phyloP scores from a whole-genome alignment of 1,140 invertebrate genomes.

The Drosophila baimaii region DNA sequence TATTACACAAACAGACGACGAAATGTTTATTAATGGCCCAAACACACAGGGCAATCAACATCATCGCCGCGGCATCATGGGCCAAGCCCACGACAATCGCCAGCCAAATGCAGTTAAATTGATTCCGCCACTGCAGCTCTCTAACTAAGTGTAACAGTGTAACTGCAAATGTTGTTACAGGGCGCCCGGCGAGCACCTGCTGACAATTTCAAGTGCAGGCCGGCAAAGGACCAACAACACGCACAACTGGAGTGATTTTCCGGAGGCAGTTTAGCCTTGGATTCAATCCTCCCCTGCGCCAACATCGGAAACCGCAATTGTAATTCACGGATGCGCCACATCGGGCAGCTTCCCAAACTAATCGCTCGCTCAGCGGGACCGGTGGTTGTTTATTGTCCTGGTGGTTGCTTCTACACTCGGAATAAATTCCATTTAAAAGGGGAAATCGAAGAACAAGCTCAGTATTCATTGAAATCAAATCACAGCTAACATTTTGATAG shows the following conservation, averaged over 20 bases:
- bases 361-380: conserved; percentile 71
- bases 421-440: not conserved
- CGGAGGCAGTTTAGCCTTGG: conserved; percentile 9
- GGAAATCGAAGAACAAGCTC: no score
- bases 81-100: conserved; percentile 26
- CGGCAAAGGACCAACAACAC: conserved; percentile 64
- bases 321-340: conserved; percentile 78
- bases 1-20: conserved; percentile 78
- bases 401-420: conserved; percentile 40
- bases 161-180: conserved; percentile 69
- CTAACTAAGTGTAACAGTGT: conserved; percentile 51
- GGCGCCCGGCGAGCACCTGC: conserved; percentile 80
- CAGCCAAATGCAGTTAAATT: conserved; percentile 69
- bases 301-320: conserved; percentile 74
- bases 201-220: conserved; percentile 84
- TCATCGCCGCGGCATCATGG: conserved; percentile 26
- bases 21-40: conserved; percentile 81
- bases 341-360: conserved; percentile 77
- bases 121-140: conserved; percentile 55
- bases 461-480: no score
- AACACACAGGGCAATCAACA: conserved; percentile 62
- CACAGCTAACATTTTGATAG: no score
- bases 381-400: conserved; percentile 47
- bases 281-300: conserved; percentile 23
- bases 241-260: conserved; percentile 72